phyloP scores from a whole-genome alignment of 2,888 invertebrate species.

The Nephrotoma guestfalica region DNA sequence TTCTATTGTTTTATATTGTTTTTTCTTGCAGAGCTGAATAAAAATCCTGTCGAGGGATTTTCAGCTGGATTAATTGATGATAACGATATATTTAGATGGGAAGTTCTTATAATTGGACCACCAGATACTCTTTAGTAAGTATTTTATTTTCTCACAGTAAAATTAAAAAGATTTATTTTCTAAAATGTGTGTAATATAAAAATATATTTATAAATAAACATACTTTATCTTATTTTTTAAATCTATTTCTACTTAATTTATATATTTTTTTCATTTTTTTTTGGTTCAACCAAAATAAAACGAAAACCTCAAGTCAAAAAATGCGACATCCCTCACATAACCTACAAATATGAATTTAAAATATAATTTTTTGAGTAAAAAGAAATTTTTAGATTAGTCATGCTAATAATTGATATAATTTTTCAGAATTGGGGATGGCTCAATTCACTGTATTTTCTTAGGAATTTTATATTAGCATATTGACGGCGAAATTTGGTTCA shows the following conservation, averaged over 20 bases:
- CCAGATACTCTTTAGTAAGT: conserved; percentile 98
- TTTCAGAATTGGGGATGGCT: neutral
- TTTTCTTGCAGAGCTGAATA: conserved; percentile 78
- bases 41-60: conserved; percentile 99
- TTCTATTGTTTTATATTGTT: neutral
- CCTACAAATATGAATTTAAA: neutral
- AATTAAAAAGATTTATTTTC: neutral
- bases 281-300: neutral
- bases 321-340: neutral
- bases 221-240: neutral
- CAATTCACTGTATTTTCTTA: neutral
- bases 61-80: conserved; percentile 99
- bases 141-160: conserved; percentile 11
- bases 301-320: neutral
- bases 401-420: neutral
- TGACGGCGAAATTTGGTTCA: neutral
- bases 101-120: conserved; percentile 98
- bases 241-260: neutral
- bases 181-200: conserved; percentile 4
- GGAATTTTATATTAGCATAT: neutral
- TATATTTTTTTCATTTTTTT: neutral
- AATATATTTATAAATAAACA: neutral
- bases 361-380: neutral
- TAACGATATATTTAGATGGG: conserved; percentile 99
- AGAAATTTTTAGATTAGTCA: neutral